Evolutionary conservation across 2,113 vertebrate genomes (phyloP).

Genomic region (Halichoeres trimaculatus): DNA sequence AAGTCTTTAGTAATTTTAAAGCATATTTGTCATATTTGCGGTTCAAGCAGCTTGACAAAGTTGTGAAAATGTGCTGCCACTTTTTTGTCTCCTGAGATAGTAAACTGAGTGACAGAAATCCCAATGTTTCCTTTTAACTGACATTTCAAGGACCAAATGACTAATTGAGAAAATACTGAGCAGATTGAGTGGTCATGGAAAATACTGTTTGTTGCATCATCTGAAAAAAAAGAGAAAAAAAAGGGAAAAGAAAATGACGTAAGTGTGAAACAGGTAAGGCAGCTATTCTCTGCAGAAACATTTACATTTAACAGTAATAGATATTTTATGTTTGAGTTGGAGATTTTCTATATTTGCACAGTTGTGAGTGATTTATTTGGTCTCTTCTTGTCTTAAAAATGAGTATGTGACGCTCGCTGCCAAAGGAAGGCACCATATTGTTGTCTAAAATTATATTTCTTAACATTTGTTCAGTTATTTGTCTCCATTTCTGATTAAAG

Average conservation of each 20-base stretch:
- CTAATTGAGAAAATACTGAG: not conserved
- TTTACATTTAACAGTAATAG: conserved; percentile 9
- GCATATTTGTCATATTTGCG: not conserved
- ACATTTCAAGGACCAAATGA: not conserved
- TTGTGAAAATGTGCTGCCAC: not conserved
- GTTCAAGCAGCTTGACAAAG: not conserved
- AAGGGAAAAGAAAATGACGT: not conserved
- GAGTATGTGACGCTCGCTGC: conserved; percentile 58
- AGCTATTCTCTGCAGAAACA: not conserved
- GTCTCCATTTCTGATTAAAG: conserved; percentile 45
- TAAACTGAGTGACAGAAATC: not conserved
- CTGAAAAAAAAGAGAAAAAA: not conserved
- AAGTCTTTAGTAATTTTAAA: not conserved
- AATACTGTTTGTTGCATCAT: not conserved
- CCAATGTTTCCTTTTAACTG: not conserved
- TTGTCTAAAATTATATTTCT: conserved; percentile 70
- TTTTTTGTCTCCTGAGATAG: not conserved
- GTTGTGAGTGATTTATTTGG: conserved; percentile 48
- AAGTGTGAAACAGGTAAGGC: not conserved
- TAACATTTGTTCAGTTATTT: conserved; percentile 60
- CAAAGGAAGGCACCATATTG: conserved; percentile 63
- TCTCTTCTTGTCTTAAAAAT: conserved; percentile 42
- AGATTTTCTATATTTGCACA: conserved; percentile 29
- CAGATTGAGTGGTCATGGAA: not conserved
- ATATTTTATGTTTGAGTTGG: not conserved